These are phyloP conservation scores for Diploptera punctata DNA, from an alignment of 2,888 invertebrate genomes.

Conservation along the genomic window DNA sequence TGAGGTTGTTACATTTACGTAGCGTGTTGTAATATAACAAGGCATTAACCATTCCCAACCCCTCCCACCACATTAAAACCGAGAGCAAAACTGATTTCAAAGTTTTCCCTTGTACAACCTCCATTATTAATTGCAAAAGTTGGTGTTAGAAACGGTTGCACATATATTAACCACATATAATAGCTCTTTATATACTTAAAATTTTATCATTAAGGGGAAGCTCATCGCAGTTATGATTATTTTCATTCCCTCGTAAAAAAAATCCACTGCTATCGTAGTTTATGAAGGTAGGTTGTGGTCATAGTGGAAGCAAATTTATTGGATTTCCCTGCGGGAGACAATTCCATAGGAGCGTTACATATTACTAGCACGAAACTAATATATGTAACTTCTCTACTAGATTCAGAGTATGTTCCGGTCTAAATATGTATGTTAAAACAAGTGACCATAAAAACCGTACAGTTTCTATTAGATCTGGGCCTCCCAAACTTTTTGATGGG, in stretches of 20 bases:
- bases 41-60: constrained; percentile 18
- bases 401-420: too few relatives aligned
- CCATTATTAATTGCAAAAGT: constrained; percentile 10
- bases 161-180: constrained; percentile 7
- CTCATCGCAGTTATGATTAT: neutral
- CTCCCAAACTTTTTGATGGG: too few relatives aligned
- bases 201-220: neutral
- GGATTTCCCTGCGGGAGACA: too few relatives aligned
- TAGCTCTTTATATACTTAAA: neutral
- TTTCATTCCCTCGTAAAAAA: neutral
- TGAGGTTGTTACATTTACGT: neutral
- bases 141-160: neutral
- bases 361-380: too few relatives aligned
- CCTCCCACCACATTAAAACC: constrained; percentile 12
- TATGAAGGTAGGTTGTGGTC: neutral
- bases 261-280: neutral
- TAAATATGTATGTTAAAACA: too few relatives aligned
- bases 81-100: constrained; percentile 21
- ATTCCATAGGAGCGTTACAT: too few relatives aligned
- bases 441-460: too few relatives aligned
- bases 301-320: too few relatives aligned
- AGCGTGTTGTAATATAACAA: constrained; percentile 7
- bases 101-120: constrained; percentile 14
- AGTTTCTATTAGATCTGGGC: too few relatives aligned
- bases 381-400: too few relatives aligned